phyloP scores from a whole-genome alignment of 2,888 invertebrate species.

The Quadroppia sp. region DNA sequence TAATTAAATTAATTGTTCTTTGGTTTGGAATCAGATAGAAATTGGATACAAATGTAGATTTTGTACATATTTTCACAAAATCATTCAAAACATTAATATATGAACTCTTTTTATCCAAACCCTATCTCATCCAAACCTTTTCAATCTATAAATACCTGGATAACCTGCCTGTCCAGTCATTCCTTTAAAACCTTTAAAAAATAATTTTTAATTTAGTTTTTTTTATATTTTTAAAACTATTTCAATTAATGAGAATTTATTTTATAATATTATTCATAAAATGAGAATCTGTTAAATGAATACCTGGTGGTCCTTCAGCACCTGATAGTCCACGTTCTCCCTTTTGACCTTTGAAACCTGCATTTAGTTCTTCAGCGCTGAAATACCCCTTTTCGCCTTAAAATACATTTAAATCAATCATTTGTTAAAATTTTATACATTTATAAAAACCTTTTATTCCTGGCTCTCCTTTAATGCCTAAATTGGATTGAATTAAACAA shows the following conservation, averaged over 20 bases:
- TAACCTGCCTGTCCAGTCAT: constrained; percentile 46
- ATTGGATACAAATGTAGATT: no score
- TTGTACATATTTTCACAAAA: no score
- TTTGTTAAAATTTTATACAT: neutral
- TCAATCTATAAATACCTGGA: constrained; percentile 52
- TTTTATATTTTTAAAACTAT: constrained; percentile 41
- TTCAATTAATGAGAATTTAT: no score
- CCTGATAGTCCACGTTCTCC: constrained; percentile 45
- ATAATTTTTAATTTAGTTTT: neutral
- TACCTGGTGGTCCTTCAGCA: constrained; percentile 58
- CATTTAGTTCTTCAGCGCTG: neutral
- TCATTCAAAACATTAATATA: no score
- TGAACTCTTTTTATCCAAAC: no score
- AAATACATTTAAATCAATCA: neutral
- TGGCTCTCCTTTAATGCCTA: constrained; percentile 49
- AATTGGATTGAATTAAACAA: no score
- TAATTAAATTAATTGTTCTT: no score
- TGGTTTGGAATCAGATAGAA: no score
- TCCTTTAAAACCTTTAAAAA: constrained; percentile 43
- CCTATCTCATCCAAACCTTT: no score
- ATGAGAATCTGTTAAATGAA: no score
- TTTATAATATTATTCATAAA: no score
- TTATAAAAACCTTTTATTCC: constrained; percentile 54
- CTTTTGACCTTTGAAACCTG: constrained; percentile 26
- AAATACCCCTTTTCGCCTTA: neutral